Percentiles rank a stretch among this genome's conserved stretches.
Evolutionary conservation across 1,140 invertebrate genomes (phyloP).

Genomic region (Melanaphis sacchari): DNA sequence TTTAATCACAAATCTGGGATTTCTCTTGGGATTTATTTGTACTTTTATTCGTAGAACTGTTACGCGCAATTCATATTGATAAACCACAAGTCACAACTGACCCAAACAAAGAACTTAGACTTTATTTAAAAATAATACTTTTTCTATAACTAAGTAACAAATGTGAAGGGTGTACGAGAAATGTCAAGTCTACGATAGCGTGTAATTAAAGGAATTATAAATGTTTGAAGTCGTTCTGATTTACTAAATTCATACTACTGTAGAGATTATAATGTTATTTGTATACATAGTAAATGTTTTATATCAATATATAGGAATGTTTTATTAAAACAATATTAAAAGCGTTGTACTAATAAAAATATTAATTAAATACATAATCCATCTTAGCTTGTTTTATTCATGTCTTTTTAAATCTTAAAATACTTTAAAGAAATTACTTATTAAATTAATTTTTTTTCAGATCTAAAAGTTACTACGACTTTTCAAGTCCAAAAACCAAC

Average conservation of each 20-base stretch:
- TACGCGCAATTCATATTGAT: background rate
- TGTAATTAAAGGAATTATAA: background rate
- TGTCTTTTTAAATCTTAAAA: background rate
- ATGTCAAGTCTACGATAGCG: no score
- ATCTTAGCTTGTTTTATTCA: background rate
- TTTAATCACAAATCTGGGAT: background rate
- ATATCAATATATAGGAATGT: background rate
- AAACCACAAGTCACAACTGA: background rate
- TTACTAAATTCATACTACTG: background rate
- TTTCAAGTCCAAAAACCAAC: background rate
- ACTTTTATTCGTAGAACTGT: no score
- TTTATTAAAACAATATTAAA: background rate
- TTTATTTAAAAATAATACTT: background rate
- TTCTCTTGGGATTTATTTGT: background rate
- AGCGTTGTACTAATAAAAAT: background rate
- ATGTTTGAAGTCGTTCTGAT: background rate
- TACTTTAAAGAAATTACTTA: background rate
- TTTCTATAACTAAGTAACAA: background rate
- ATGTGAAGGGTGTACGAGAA: background rate
- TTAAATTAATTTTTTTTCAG: background rate
- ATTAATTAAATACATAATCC: background rate
- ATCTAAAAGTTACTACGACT: background rate
- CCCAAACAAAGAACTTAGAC: background rate
- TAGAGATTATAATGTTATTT: background rate
- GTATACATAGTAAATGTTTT: background rate